Percentiles rank a stretch among this genome's conserved stretches.
phyloP scores from a whole-genome alignment of 2,888 invertebrate genomes.

The Scaeva pyrastri region DNA sequence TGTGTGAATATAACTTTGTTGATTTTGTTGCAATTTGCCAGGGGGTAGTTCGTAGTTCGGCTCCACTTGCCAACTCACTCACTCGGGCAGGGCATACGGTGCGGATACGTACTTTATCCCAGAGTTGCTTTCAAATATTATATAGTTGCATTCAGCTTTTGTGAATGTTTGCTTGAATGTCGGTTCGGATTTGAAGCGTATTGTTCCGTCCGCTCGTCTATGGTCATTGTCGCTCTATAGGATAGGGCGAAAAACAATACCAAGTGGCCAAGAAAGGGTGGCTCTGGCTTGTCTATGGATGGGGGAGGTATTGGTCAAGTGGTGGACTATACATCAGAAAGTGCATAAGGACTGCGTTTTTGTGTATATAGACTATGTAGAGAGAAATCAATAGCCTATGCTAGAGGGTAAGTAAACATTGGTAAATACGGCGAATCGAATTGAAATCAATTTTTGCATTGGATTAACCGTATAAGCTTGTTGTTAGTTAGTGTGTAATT shows the following conservation, averaged over 20 bases:
- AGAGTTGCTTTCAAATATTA: constrained; percentile 17
- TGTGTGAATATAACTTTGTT: constrained; percentile 73
- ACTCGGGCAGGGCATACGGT: background rate
- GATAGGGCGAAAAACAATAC: constrained; percentile 30
- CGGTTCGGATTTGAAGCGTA: background rate
- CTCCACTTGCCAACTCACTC: background rate
- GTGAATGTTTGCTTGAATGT: too few relatives aligned
- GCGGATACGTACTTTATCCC: too few relatives aligned
- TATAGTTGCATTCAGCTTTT: background rate
- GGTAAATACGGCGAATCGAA: constrained; percentile 65
- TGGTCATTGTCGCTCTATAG: background rate
- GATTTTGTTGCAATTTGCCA: constrained; percentile 71
- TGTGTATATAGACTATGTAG: background rate
- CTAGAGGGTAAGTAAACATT: constrained; percentile 58
- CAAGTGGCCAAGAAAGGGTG: constrained; percentile 19
- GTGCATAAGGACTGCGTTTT: background rate
- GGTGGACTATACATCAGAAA: too few relatives aligned
- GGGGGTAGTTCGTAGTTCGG: constrained; percentile 55
- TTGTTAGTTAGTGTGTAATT: constrained; percentile 75
- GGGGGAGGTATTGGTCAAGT: constrained; percentile 8
- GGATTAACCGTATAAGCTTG: constrained; percentile 74
- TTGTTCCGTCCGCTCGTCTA: constrained; percentile 4
- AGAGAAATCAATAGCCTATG: constrained; percentile 69
- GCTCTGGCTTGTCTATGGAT: background rate
- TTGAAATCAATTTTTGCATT: constrained; percentile 74